Conservation (phyloP, 2,888 invertebrate genomes). For the Uropetala carovei region DNA sequence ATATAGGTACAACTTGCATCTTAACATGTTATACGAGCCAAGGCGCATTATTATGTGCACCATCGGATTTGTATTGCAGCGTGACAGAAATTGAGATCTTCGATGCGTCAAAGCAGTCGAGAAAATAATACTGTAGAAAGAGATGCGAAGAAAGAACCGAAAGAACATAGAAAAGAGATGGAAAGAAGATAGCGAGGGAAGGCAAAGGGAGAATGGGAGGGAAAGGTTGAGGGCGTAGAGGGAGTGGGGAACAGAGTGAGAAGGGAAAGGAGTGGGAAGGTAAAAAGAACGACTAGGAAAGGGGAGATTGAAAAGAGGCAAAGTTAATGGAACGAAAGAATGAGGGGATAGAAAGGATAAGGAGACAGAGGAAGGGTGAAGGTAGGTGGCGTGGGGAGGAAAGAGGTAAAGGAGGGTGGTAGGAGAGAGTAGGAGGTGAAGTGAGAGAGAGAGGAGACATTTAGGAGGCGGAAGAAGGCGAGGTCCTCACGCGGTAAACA, state of each 20-base stretch:
- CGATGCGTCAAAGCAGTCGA: too few species aligned
- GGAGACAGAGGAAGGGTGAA: not conserved
- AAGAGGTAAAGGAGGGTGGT: not conserved
- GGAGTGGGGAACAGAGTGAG: not conserved
- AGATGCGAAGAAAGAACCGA: too few species aligned
- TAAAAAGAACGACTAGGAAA: not conserved
- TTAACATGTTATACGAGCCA: too few species aligned
- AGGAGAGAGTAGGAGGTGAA: not conserved
- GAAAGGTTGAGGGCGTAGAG: not conserved
- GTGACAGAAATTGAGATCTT: too few species aligned
- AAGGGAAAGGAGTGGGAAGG: not conserved
- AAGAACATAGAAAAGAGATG: too few species aligned
- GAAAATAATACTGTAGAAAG: too few species aligned
- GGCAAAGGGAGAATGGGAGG: too few species aligned
- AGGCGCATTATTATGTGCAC: too few species aligned
- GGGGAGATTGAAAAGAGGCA: not conserved
- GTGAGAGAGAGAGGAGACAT: not conserved
- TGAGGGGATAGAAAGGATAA: not conserved
- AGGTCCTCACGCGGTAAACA: constrained; percentile 15
- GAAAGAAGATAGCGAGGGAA: too few species aligned
- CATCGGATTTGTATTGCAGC: too few species aligned
- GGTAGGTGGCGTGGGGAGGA: not conserved
- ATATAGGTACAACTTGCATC: too few species aligned
- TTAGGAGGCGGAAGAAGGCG: not conserved
- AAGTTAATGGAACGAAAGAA: not conserved